Evolutionary conservation across 2,888 invertebrate species (phyloP), one percentile per base, ranked within the genome.

Genomic region (Tethea ocularis): DNA sequence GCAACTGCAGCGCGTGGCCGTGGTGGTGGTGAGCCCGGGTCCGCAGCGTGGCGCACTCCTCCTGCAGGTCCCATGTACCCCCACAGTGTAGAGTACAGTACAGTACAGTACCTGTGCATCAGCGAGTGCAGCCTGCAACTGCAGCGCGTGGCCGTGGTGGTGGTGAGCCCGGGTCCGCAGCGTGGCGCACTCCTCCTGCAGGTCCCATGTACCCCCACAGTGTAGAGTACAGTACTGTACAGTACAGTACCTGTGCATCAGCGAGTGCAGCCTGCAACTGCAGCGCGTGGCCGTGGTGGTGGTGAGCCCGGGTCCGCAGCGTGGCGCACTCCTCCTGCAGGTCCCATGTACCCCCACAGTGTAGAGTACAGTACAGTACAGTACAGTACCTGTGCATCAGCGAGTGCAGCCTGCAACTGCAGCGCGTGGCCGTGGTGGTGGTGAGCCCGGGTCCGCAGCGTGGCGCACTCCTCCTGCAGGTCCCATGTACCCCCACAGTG

Each of bases 391-490:
- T 77, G 77, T 7, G 51, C 15, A n/a, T 51, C 51, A 2, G 51
- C 51, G 24, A 51, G 51, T 7, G 51, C 20, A 13, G 51, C 51
- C 51, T 51, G 22, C 22, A 20, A 1, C 22, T 15, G 51, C 22
- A 51, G 51, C 13, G 22, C 20, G 22, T 51, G 41, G 17, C 33
- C 90, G 0, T 94, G 77, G 36, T 61, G 86, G 63, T 93, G 93
- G 63, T 94, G 77, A 1, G 29, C 29, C 6, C 29, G 29, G 6
- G 29, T 29, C 6, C 29, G 29, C 29, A 29, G 29, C 29, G 36
- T 13, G 36, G 90, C 88, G 60, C 88, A 29, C 29, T 29, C 29
- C 29, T 29, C 29, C 29, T 4, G 29, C 29, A 29, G 8, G 29
- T n/a, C n/a, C n/a, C n/a, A n/a, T 29, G 8, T 29, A 29, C 7